These are phyloP conservation scores for Coracopsis vasa DNA, from an alignment of 2,113 vertebrate genomes.

Conservation along the genomic window DNA sequence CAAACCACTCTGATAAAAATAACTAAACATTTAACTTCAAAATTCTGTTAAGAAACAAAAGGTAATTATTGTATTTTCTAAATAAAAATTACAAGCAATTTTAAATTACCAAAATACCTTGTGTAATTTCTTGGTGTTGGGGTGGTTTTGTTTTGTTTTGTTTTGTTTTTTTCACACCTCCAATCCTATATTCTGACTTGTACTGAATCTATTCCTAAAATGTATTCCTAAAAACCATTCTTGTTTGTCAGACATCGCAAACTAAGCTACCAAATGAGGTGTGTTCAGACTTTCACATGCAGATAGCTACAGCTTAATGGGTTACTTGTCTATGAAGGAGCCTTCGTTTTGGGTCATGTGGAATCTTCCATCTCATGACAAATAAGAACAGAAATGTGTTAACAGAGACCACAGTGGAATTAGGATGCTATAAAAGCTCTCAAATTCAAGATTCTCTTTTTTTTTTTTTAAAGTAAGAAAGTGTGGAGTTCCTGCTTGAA, in stretches of 20 bases:
- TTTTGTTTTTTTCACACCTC: rapidly evolving
- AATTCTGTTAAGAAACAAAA: background rate
- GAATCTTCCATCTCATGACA: background rate
- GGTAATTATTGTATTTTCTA: background rate
- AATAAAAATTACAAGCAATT: background rate
- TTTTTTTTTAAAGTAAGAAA: background rate
- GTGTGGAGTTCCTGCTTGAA: background rate
- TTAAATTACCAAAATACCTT: background rate
- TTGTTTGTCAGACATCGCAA: background rate
- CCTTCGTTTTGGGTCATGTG: background rate
- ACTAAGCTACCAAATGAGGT: background rate
- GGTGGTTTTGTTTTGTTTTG: background rate
- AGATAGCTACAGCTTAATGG: background rate
- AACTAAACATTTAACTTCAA: background rate
- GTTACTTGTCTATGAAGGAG: rapidly evolving
- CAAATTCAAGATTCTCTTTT: background rate
- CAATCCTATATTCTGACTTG: background rate
- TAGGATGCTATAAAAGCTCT: background rate
- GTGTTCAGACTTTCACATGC: background rate
- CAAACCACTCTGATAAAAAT: background rate
- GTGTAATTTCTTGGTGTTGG: too few relatives aligned
- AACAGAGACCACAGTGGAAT: rapidly evolving
- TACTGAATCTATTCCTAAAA: background rate
- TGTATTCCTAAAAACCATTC: background rate
- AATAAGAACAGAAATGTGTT: background rate